Base-by-base conservation (phyloP, 2,113 vertebrate species). In the Hippocampus mohnikei region DNA sequence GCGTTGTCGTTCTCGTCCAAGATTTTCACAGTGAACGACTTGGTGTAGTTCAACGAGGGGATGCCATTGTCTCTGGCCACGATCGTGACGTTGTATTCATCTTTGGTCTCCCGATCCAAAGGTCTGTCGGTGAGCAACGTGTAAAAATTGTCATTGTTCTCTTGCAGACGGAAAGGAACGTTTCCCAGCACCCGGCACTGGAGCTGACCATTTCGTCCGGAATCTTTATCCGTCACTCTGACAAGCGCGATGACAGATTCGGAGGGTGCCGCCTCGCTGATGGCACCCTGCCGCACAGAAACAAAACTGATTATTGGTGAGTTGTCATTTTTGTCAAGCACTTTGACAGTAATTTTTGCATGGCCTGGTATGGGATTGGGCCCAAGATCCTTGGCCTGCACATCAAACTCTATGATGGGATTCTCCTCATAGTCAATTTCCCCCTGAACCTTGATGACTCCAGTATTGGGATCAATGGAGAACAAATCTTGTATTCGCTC, bases 281-380 rank as follows among this genome's bases (percentile, higher is more conserved):
- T 94, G 68, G 96, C 96, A 88, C 97, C 97, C 90, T 99, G 97
- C 73, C 96, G 94, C 61, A 99, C 96, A 0, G 97, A 98, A 69
- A 99, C 96, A 77, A 99, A 97, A 86, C 93, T 95, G 82, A 99
- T 98, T 77, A 95, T 90, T 71, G 97, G 97, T 0, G 95, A 95
- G 67, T 99, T 99, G 93, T 99, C 97, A 41, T 99, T 99, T 77
- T 94, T 96, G 87, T 99, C 98, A 0, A 96, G 85, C 66, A 99
- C 95, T 87, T 95, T 95, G 33, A 99, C 96, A 0, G 95, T 96
- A 81, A 99, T 96, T 88, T 99, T 98, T 84, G 96, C 98, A 74
- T 99, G 97, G 67, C 96, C 97, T 0, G 97, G 97, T 67, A 99
- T 96, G 6, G 97, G 96, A 87, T 99, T 99, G 44, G 98, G 98